Evolutionary conservation across 1,140 invertebrate genomes (phyloP).

Genomic region (Lordiphosa mommai): DNA sequence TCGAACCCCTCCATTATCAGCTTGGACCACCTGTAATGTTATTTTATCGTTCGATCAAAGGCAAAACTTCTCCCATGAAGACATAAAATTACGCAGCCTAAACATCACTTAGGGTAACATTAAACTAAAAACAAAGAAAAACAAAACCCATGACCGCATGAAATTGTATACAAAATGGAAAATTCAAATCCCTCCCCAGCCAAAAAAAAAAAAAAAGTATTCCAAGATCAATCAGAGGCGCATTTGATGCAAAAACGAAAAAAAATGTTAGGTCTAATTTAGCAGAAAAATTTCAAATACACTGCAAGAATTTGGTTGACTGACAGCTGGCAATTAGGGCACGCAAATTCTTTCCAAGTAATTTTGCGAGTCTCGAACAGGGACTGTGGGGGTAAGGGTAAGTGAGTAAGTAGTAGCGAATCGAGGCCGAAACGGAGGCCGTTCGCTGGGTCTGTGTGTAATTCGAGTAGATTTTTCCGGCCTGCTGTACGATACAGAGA

Average conservation of each 20-base stretch:
- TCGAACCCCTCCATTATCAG: neutral
- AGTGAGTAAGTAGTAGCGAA: conserved; percentile 12
- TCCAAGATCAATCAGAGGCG: conserved; percentile 47
- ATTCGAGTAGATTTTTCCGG: conserved; percentile 74
- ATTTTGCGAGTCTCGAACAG: conserved; percentile 44
- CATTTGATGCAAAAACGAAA: conserved; percentile 25
- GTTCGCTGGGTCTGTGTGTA: conserved; percentile 31
- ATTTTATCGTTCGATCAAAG: conserved; percentile 24
- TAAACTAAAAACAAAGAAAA: conserved; percentile 26
- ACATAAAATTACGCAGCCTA: conserved; percentile 34
- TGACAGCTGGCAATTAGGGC: conserved; percentile 55
- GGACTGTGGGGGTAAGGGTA: conserved; percentile 25
- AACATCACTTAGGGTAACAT: conserved; percentile 49
- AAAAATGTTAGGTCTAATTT: conserved; percentile 45
- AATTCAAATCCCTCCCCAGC: conserved; percentile 22
- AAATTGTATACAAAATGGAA: conserved; percentile 51
- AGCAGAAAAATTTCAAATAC: conserved; percentile 44
- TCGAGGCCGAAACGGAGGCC: conserved; percentile 18
- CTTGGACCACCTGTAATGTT: conserved; percentile 45
- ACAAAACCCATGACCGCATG: conserved; percentile 44
- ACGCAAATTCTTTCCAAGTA: conserved; percentile 68
- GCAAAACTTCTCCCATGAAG: conserved; percentile 32
- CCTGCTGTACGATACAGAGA: conserved; percentile 53
- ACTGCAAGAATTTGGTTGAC: conserved; percentile 24
- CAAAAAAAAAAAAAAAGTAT: conserved; percentile 33